Evolutionary conservation across 2,888 invertebrate species (phyloP).

Genomic region (Eupithecia pulchellata): DNA sequence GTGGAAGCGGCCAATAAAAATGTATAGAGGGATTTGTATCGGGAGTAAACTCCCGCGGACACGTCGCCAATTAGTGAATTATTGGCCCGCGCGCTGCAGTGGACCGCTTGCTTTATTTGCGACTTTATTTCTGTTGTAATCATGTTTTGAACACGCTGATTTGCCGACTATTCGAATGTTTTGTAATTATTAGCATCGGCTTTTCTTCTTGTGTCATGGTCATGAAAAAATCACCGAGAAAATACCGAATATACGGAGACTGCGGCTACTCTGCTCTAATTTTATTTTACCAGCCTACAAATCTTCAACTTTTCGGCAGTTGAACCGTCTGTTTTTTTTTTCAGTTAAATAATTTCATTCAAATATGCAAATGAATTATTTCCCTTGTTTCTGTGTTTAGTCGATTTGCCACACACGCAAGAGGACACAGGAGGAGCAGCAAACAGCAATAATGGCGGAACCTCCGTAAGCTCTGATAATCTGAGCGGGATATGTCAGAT

Average conservation of each 20-base stretch:
- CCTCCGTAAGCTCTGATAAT: constrained; percentile 31
- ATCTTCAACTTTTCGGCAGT: not conserved
- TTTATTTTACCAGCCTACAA: not conserved
- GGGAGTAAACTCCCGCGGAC: constrained; percentile 63
- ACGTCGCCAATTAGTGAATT: constrained; percentile 73
- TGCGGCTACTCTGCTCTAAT: not conserved
- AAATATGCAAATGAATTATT: not conserved
- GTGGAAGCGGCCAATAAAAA: constrained; percentile 82
- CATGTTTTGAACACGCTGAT: not conserved
- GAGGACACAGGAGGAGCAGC: not conserved
- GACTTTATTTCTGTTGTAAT: too few relatives aligned
- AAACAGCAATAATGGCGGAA: constrained; percentile 13
- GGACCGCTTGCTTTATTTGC: constrained; percentile 21
- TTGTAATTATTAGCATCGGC: too few relatives aligned
- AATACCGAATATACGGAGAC: too few relatives aligned
- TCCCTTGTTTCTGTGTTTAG: not conserved
- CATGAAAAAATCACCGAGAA: too few relatives aligned
- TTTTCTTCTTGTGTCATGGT: too few relatives aligned
- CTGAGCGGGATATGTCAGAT: constrained; percentile 41
- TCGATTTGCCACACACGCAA: not conserved
- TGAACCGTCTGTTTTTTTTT: not conserved
- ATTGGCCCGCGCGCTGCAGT: constrained; percentile 48
- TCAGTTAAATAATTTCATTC: not conserved
- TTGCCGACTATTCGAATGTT: not conserved
- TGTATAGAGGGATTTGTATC: constrained; percentile 82